Evolutionary conservation across 2,797 vertebrate genomes (phyloP).

Genomic region (Steatocranus sp.): DNA sequence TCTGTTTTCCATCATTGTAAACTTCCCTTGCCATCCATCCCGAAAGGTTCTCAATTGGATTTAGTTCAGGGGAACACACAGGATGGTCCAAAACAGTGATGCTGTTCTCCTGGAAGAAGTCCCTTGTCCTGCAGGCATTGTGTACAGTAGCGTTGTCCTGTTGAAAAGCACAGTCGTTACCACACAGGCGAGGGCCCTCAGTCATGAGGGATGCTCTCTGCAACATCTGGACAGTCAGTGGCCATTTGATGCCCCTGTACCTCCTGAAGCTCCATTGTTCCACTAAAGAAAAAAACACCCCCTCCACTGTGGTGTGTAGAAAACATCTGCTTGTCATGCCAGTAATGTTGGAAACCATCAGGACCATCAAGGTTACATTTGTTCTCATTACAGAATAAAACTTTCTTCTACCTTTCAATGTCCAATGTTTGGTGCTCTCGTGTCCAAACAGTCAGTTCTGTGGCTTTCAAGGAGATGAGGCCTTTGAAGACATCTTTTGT

Average conservation of each 20-base stretch:
- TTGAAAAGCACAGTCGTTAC: not conserved
- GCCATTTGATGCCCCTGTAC: not conserved
- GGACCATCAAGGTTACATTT: not conserved
- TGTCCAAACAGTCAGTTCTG: not conserved
- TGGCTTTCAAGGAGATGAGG: not conserved
- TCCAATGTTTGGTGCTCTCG: not conserved
- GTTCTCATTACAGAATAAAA: not conserved
- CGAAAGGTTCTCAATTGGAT: not conserved
- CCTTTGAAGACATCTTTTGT: not conserved
- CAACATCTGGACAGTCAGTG: not conserved
- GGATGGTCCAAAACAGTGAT: not conserved
- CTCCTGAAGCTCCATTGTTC: not conserved
- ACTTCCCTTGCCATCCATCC: not conserved
- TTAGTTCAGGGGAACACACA: not conserved
- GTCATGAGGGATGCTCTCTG: not conserved
- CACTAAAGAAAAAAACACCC: not conserved
- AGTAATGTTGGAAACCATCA: not conserved
- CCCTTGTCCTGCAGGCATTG: not conserved
- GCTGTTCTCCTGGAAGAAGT: not conserved
- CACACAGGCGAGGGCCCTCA: too few relatives aligned
- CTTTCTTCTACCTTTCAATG: not conserved
- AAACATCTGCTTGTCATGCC: not conserved
- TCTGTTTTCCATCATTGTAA: not conserved
- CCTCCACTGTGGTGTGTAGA: fast-evolving
- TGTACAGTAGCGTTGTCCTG: not conserved